Base-by-base conservation (phyloP, 2,113 vertebrate genomes). In the Protomyctophum bolini region DNA sequence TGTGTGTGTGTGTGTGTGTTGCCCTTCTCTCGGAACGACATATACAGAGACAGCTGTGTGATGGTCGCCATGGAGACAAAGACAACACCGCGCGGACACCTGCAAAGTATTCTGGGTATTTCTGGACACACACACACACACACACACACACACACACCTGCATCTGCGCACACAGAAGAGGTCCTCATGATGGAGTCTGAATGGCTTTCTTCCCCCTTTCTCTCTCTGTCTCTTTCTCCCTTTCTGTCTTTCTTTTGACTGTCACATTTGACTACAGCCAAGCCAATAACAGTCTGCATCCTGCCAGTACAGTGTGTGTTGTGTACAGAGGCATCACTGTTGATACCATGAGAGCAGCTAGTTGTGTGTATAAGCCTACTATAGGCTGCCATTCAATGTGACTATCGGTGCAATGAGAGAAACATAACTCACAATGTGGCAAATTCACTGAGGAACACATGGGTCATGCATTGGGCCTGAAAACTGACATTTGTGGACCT, bases 381-480 rank as follows among this genome's bases (percentile, higher is more conserved):
- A 21, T 21, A 41, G 1, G 33, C 33, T 41, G 5, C 33, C 83
- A 83, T 75, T 86, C 84, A 82, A 85, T 84, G 81, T 67, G 78
- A 79, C 78, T 72, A 76, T 76, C 77, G 86, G 80, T 76, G 78
- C 80, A 87, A 80, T 70, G 73, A 83, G 87, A 73, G 68, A 60
- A 85, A 86, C 86, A 85, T 84, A 85, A 83, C 28, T 41, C 33
- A 41, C 33, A 41, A 41, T 41, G 33, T 41, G 33, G 33, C 86
- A 85, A 86, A 84, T 81, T 87, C 84, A 80, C 81, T 86, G 84
- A 80, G 60, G 14, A 81, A 81, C 86, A 90, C 86, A 88, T 88
- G 88, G 84, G 79, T 80, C 61, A 61, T 80, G 66, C 79, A 85
- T 75, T 2, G 48, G 72, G 75, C 11, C 77, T 82, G 73, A 77